These are phyloP conservation scores for Globodera ellingtonae DNA, from an alignment of 1,140 invertebrate genomes.

Conservation along the genomic window DNA sequence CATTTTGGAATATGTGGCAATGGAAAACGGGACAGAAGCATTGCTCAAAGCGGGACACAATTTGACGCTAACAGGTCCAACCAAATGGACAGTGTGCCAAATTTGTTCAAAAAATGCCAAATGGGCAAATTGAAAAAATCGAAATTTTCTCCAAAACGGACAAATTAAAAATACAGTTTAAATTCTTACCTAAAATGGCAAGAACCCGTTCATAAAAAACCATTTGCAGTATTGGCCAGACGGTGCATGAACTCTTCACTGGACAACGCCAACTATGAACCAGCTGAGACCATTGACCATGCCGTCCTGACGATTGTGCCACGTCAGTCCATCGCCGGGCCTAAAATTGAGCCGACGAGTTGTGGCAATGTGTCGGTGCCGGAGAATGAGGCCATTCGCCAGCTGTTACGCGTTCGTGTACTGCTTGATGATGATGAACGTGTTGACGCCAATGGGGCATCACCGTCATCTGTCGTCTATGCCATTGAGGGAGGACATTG, in stretches of 20 bases:
- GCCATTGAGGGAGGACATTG: conserved; percentile 22
- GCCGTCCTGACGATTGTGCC: conserved; percentile 7
- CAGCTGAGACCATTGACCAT: conserved; percentile 10
- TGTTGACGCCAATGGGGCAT: not conserved
- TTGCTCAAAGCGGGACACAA: not conserved
- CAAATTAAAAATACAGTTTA: too few species aligned
- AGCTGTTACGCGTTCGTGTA: conserved; percentile 36
- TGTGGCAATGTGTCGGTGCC: conserved; percentile 44
- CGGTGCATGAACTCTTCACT: not conserved
- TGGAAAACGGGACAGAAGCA: conserved; percentile 5
- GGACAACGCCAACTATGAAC: not conserved
- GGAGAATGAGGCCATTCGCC: conserved; percentile 38
- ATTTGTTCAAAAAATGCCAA: not conserved
- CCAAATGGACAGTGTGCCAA: not conserved
- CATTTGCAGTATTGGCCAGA: conserved; percentile 13
- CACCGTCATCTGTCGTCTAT: not conserved
- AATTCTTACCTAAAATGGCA: too few species aligned
- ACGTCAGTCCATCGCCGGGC: not conserved
- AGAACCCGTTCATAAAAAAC: too few species aligned
- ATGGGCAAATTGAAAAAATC: too few species aligned
- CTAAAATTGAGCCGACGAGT: conserved; percentile 42
- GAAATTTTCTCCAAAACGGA: too few species aligned
- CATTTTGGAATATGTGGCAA: conserved; percentile 30
- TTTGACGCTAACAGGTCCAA: conserved; percentile 4
- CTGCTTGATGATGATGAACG: conserved; percentile 23